These are phyloP conservation scores for Phataginus tetradactyla DNA, from an alignment of 2,797 vertebrate species.

Conservation along the genomic window DNA sequence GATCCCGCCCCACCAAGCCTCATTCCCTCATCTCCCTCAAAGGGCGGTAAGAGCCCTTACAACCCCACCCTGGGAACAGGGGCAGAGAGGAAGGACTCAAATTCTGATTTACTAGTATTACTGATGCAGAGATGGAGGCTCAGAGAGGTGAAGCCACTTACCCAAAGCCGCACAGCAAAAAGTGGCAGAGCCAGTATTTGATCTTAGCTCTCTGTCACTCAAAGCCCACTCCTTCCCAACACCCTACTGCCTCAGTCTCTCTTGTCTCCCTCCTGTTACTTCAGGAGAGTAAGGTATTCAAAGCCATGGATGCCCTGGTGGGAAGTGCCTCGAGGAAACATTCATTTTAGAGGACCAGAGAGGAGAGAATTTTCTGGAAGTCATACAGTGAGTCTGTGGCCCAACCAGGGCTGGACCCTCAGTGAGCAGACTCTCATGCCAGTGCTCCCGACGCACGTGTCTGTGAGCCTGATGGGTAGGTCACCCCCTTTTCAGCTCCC, in stretches of 20 bases:
- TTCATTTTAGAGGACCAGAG: not conserved
- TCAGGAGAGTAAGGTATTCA: not conserved
- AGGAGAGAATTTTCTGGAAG: not conserved
- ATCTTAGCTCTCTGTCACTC: not conserved
- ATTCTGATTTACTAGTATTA: not conserved
- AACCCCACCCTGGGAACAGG: not conserved
- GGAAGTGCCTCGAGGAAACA: not conserved
- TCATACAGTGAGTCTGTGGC: not conserved
- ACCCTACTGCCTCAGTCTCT: not conserved
- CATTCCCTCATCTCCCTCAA: too few species aligned
- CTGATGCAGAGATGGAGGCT: not conserved
- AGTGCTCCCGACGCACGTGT: not conserved
- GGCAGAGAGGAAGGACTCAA: not conserved
- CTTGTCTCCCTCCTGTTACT: not conserved
- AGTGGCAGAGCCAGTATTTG: not conserved
- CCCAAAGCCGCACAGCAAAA: not conserved
- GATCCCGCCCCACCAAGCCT: too few species aligned
- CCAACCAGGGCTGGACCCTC: not conserved
- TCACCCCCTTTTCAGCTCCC: not conserved
- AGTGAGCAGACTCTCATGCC: not conserved
- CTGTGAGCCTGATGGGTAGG: not conserved
- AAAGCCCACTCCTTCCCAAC: not conserved
- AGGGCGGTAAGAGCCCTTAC: not conserved
- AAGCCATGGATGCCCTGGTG: not conserved
- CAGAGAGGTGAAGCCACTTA: conserved; percentile 11